These are phyloP conservation scores for Dryomyza anilis DNA, from an alignment of 2,888 invertebrate genomes.

Conservation along the genomic window DNA sequence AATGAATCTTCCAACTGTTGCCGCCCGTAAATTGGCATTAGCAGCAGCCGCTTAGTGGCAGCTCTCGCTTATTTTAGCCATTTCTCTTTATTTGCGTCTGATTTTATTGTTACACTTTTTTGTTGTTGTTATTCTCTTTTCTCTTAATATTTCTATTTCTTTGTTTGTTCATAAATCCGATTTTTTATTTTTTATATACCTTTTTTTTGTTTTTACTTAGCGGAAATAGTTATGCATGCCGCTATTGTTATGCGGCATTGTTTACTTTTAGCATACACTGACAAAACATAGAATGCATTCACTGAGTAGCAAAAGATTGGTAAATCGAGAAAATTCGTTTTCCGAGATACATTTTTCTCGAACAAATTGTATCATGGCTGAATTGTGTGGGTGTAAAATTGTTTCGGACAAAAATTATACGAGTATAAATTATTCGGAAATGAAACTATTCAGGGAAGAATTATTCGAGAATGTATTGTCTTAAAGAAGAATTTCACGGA, in stretches of 20 bases:
- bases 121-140: neutral
- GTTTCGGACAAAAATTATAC: too few relatives aligned
- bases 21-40: constrained; percentile 17
- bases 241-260: constrained; percentile 17
- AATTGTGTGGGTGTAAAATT: too few relatives aligned
- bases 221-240: constrained; percentile 18
- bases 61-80: neutral
- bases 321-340: too few relatives aligned
- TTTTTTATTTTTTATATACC: neutral
- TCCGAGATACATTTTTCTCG: too few relatives aligned
- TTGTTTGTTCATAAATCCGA: neutral
- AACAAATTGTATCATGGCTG: too few relatives aligned
- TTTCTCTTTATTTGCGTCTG: neutral
- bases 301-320: too few relatives aligned
- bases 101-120: neutral
- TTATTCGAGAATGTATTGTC: too few relatives aligned
- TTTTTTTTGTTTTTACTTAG: neutral
- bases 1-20: too few relatives aligned
- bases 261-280: constrained; percentile 2
- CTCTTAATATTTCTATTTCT: neutral
- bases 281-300: too few relatives aligned
- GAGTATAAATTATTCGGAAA: too few relatives aligned
- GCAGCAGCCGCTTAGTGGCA: constrained; percentile 8
- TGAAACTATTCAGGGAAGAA: too few relatives aligned
- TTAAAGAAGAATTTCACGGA: too few relatives aligned